Percentiles rank a stretch among this genome's conserved stretches.
Evolutionary conservation across 2,113 vertebrate species (phyloP).

Genomic region (Phainopepla nitens): DNA sequence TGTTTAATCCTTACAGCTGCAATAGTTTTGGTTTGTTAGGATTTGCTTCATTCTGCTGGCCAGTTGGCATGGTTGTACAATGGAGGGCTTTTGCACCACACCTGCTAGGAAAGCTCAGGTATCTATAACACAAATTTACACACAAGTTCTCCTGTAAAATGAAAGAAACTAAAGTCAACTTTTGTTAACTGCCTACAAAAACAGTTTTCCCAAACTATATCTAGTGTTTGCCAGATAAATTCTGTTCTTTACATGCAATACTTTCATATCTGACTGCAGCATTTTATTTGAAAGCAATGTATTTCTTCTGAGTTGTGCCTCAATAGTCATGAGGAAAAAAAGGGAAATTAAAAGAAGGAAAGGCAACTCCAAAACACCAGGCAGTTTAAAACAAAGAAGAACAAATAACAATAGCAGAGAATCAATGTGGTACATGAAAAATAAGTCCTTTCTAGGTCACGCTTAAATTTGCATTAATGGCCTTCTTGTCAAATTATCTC

Average conservation of each 20-base stretch:
- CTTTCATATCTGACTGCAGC: neutral
- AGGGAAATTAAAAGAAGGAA: neutral
- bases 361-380: neutral
- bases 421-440: neutral
- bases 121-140: neutral
- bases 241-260: neutral
- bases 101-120: neutral
- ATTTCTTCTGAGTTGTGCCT: neutral
- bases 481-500: constrained; percentile 55
- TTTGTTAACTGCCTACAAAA: neutral
- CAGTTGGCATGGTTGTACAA: neutral
- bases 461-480: constrained; percentile 56
- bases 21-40: neutral
- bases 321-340: neutral
- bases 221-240: neutral
- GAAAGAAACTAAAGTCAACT: neutral
- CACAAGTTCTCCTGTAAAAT: neutral
- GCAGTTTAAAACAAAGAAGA: constrained; percentile 15
- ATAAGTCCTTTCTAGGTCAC: constrained; percentile 46
- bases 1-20: neutral
- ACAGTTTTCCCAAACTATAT: neutral
- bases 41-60: neutral
- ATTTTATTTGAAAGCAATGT: neutral
- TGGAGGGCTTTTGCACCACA: neutral
- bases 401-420: constrained; percentile 38